phyloP scores from a whole-genome alignment of 2,797 vertebrate species.

The Antennarius maculatus region DNA sequence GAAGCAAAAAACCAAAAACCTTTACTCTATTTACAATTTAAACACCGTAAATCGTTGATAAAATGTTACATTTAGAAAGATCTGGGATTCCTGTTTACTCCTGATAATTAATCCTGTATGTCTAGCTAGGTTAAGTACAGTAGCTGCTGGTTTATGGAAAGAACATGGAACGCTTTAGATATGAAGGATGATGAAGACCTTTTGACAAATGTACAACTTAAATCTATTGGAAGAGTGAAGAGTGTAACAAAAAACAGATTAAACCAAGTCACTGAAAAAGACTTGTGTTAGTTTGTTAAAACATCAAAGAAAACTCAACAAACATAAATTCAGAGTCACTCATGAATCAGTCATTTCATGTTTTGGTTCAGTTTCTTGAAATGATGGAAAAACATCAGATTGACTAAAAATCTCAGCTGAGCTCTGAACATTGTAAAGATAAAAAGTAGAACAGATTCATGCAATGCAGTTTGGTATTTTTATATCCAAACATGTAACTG shows the following conservation, averaged over 20 bases:
- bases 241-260: constrained; percentile 28
- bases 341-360: constrained; percentile 8
- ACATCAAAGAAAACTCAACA: constrained; percentile 31
- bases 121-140: not conserved
- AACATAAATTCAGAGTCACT: constrained; percentile 38
- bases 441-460: constrained; percentile 31
- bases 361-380: constrained; percentile 49
- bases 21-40: not conserved
- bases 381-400: constrained; percentile 1
- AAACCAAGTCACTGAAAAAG: constrained; percentile 16
- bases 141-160: not conserved
- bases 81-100: not conserved
- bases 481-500: constrained; percentile 15
- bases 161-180: not conserved
- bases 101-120: not conserved
- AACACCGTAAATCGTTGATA: not conserved
- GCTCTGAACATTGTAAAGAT: constrained; percentile 17
- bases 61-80: not conserved
- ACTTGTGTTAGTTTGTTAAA: constrained; percentile 20
- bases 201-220: not conserved
- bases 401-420: constrained; percentile 11
- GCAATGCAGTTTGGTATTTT: constrained; percentile 16
- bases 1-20: too few relatives aligned
- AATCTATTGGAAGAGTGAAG: too few relatives aligned
- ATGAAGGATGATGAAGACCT: not conserved